These are phyloP conservation scores for Dolichallabes microphthalmus DNA, from an alignment of 2,113 vertebrate genomes.

Conservation along the genomic window DNA sequence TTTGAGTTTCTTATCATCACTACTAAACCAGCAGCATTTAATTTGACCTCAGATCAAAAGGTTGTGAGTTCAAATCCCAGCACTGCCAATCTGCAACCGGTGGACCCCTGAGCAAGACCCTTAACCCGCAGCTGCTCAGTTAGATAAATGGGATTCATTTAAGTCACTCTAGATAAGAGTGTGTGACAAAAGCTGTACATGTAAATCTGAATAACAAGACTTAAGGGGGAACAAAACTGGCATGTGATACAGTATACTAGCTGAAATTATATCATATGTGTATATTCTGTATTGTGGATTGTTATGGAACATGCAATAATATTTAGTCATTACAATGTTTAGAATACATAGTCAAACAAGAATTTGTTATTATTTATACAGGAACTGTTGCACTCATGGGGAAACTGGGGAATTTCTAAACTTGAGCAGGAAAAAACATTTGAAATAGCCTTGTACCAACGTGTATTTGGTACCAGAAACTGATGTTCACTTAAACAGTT, in stretches of 20 bases:
- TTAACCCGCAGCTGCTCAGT: too few species aligned
- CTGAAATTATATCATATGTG: not conserved
- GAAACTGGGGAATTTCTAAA: not conserved
- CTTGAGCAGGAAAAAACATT: not conserved
- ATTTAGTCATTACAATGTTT: not conserved
- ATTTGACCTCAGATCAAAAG: not conserved
- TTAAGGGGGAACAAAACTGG: not conserved
- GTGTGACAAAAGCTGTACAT: too few species aligned
- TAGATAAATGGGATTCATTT: too few species aligned
- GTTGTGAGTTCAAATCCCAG: too few species aligned
- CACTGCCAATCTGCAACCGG: too few species aligned
- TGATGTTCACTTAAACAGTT: not conserved
- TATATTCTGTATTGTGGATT: not conserved
- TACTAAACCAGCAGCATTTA: not conserved
- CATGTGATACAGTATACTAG: not conserved
- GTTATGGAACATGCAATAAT: not conserved
- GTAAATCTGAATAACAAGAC: not conserved
- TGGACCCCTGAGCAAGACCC: too few species aligned
- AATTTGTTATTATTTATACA: not conserved
- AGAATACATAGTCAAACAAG: not conserved
- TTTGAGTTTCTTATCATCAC: not conserved
- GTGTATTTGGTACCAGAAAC: not conserved
- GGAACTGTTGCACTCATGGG: not conserved
- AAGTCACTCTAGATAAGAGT: too few species aligned
- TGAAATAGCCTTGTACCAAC: not conserved